These are phyloP conservation scores for Meles meles DNA, from an alignment of 2,113 vertebrate species.

Conservation along the genomic window DNA sequence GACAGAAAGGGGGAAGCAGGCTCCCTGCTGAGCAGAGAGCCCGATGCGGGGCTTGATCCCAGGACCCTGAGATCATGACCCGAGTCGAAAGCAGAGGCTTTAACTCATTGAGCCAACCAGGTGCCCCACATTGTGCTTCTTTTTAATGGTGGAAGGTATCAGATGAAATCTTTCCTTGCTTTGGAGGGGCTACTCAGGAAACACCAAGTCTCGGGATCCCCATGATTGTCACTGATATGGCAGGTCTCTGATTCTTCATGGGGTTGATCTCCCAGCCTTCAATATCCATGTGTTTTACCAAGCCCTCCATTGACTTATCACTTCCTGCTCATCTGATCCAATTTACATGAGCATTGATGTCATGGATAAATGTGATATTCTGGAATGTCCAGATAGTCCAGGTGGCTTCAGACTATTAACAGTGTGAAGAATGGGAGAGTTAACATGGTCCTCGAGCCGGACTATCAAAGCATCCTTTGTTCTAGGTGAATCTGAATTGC, in stretches of 20 bases:
- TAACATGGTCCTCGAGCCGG: neutral
- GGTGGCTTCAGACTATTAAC: neutral
- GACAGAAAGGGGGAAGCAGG: no score
- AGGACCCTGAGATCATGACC: no score
- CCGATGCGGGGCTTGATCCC: no score
- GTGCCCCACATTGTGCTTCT: neutral
- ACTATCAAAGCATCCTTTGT: neutral
- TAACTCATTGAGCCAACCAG: no score
- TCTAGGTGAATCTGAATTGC: neutral
- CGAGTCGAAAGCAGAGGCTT: no score
- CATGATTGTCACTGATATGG: neutral
- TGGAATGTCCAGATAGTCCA: neutral
- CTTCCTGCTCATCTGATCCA: neutral
- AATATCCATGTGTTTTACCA: neutral
- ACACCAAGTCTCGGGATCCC: neutral
- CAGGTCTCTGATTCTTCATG: neutral
- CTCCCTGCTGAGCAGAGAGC: no score
- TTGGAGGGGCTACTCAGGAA: neutral
- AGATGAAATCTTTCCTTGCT: neutral
- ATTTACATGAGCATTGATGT: rapidly evolving
- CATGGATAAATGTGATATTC: neutral
- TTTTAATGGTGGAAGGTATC: rapidly evolving
- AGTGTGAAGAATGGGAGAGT: neutral
- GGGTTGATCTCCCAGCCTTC: neutral
- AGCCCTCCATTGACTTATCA: neutral